These are phyloP conservation scores for Sternarchorhynchus goeldii DNA, from an alignment of 2,797 vertebrate genomes.

Conservation along the genomic window DNA sequence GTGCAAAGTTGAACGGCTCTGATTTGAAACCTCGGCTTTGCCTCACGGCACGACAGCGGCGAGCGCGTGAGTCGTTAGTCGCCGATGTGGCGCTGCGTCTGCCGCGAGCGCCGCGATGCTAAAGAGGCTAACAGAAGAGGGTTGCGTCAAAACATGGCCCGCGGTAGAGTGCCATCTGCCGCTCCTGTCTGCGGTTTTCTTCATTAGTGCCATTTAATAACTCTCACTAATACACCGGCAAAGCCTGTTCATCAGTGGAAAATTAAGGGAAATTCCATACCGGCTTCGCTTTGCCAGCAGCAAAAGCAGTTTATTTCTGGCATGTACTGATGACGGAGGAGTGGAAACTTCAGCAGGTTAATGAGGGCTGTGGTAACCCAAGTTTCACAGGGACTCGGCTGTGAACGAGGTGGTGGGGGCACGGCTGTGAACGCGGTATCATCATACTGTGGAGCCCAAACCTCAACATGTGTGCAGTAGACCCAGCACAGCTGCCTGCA, in stretches of 20 bases:
- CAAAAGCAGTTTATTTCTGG: background rate
- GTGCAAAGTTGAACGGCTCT: slow-evolving; percentile 5
- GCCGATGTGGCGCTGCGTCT: background rate
- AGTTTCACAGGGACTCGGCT: slow-evolving; percentile 13
- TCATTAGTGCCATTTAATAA: slow-evolving; percentile 35
- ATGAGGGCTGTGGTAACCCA: slow-evolving; percentile 20
- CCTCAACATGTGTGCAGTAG: background rate
- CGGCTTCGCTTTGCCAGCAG: background rate
- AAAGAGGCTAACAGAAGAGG: slow-evolving; percentile 39
- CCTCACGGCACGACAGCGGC: slow-evolving; percentile 2
- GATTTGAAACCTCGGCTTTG: slow-evolving; percentile 8
- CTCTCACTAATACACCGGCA: slow-evolving; percentile 7
- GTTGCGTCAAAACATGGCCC: slow-evolving; percentile 36
- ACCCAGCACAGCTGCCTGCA: background rate
- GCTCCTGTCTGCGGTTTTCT: slow-evolving; percentile 27
- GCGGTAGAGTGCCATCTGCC: slow-evolving; percentile 40
- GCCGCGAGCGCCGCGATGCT: slow-evolving; percentile 11
- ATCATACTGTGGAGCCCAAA: background rate
- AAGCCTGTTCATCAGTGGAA: slow-evolving; percentile 15
- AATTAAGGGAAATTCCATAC: too few species aligned
- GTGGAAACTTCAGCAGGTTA: slow-evolving; percentile 25
- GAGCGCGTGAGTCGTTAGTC: background rate
- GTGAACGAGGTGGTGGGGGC: slow-evolving; percentile 11
- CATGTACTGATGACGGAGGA: slow-evolving; percentile 26
- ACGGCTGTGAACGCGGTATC: slow-evolving; percentile 19